Evolutionary conservation across 53 echinoderm and acorn worm genomes (phyloP).

Genomic region (Astropecten irregularis): DNA sequence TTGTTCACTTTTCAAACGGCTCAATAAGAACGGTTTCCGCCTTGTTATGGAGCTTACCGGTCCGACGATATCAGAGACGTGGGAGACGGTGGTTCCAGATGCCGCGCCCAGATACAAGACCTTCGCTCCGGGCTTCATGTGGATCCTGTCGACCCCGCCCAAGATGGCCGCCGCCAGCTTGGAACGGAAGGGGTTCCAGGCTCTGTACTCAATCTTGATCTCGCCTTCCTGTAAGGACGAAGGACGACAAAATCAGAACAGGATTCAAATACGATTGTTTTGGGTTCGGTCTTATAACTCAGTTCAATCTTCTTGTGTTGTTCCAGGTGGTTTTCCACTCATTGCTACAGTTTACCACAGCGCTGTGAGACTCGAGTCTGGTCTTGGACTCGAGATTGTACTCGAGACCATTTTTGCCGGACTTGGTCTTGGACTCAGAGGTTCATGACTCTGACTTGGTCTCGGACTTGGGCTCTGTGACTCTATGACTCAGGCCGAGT

Average conservation of each 20-base stretch:
- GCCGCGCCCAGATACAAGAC: conserved; percentile 93
- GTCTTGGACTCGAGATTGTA: no score
- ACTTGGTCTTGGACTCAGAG: no score
- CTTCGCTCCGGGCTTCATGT: conserved; percentile 82
- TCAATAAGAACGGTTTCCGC: no score
- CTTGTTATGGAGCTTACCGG: no score
- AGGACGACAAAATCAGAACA: background rate
- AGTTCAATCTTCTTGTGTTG: background rate
- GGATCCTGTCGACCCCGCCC: conserved; percentile 93
- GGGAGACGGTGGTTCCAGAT: conserved; percentile 98
- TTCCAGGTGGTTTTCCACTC: background rate
- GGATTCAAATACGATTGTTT: background rate
- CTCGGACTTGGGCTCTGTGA: no score
- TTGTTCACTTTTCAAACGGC: no score
- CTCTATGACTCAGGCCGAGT: no score
- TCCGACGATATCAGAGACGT: conserved; percentile 95
- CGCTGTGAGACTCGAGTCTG: no score
- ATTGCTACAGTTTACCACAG: no score
- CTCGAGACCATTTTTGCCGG: no score
- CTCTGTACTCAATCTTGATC: conserved; percentile 87
- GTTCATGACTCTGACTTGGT: no score
- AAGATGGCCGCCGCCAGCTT: conserved; percentile 97
- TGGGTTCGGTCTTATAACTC: background rate
- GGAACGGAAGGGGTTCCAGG: conserved; percentile 98
- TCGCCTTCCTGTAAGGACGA: conserved; percentile 71